Base-by-base conservation (phyloP, 2,113 vertebrate species). In the Cottus gobio region DNA sequence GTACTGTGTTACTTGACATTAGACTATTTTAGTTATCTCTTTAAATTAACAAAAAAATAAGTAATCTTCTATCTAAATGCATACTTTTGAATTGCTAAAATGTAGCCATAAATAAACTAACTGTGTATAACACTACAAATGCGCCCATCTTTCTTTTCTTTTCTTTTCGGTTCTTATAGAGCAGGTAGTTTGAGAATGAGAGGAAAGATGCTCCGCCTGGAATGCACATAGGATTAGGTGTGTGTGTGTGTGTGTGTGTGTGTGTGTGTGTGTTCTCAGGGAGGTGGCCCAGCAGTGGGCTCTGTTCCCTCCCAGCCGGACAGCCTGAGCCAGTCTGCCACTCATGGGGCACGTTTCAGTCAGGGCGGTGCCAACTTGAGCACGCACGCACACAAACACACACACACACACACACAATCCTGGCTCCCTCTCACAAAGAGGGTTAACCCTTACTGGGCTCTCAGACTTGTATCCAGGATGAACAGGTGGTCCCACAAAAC, bases 401-500 rank as follows among this genome's bases (percentile, higher is more conserved):
- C 62, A 61, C 24, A 60, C 65, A 37, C 62, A 72, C 66, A 57
- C 28, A 39, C 22, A 26, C 36, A 37, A 30, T 84, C 65, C 86
- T 90, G 89, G 91, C 92, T 86, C 79, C 81, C 77, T 83, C 89
- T 81, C 89, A 87, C 76, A 85, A 90, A 90, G 80, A 87, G 90
- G 80, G 90, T 94, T 94, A 94, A 93, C 93, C 91, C 92, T 93
- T 93, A 78, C 90, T 84, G 89, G 86, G 91, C 88, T 89, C 83
- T 92, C 67, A 92, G 90, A 90, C 91, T 93, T 85, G 87, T 89
- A 88, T 94, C 92, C 91, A 93, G 91, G 89, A 93, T 91, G 93
- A 94, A 94, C 93, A 94, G 93, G 93, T 94, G 93, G 92, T 93
- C 90, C 83, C 88, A 92, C 93, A 91, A 93, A 94, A 94, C 92